Evolutionary conservation across 1,140 invertebrate genomes (phyloP).

Genomic region (Lucilia sericata): DNA sequence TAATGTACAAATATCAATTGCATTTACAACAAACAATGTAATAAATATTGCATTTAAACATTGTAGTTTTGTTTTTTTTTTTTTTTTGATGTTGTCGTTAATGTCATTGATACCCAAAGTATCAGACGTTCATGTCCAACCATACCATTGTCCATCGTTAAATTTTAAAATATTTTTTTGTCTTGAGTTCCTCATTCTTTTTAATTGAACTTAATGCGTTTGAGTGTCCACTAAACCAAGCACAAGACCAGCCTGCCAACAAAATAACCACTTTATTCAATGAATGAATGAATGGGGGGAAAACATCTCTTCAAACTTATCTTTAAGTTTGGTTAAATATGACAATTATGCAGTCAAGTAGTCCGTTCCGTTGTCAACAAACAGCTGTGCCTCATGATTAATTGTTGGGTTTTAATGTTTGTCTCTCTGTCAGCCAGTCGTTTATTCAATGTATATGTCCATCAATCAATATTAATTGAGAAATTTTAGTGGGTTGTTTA

Average conservation of each 20-base stretch:
- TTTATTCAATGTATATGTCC: background rate
- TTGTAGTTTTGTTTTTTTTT: background rate
- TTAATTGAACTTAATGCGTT: background rate
- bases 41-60: conserved; percentile 23
- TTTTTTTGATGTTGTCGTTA: background rate
- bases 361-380: conserved; percentile 18
- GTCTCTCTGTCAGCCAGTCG: background rate
- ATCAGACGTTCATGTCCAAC: too few relatives aligned
- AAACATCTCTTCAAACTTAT: background rate
- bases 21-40: background rate
- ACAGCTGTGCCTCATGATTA: background rate
- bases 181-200: background rate
- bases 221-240: background rate
- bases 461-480: background rate
- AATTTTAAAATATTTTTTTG: background rate
- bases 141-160: background rate
- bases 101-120: background rate
- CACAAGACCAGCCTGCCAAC: background rate
- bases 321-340: background rate
- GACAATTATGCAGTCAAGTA: conserved; percentile 15
- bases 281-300: background rate
- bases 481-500: background rate
- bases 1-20: background rate
- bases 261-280: background rate
- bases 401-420: background rate